phyloP scores from a whole-genome alignment of 2,888 invertebrate species.

The Disparrhopalites patrizii region DNA sequence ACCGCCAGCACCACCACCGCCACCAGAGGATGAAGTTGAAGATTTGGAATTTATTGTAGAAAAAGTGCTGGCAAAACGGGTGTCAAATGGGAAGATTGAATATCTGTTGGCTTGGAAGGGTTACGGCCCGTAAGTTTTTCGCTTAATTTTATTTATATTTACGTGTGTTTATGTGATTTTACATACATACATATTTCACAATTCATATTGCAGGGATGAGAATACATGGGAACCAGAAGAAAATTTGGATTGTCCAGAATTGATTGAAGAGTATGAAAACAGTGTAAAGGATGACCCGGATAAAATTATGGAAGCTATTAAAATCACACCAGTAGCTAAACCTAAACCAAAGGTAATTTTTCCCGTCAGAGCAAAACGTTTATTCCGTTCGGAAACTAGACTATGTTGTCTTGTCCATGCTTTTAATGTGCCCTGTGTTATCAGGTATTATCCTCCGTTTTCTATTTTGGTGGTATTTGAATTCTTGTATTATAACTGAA shows the following conservation, averaged over 20 bases:
- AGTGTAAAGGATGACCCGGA: conserved; percentile 23
- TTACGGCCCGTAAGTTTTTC: conserved; percentile 20
- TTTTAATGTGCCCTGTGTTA: too few species aligned
- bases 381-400: too few species aligned
- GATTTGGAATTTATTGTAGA: conserved; percentile 29
- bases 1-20: too few species aligned
- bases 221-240: conserved; percentile 24
- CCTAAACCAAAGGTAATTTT: conserved; percentile 12
- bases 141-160: not conserved
- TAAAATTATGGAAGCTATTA: conserved; percentile 8
- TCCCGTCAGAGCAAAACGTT: not conserved
- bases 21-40: conserved; percentile 13
- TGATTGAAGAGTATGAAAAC: conserved; percentile 27
- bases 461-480: too few species aligned
- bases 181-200: not conserved
- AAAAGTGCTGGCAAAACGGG: conserved; percentile 26
- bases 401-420: too few species aligned
- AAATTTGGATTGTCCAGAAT: conserved; percentile 25
- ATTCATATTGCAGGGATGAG: conserved; percentile 6
- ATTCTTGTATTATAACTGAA: too few species aligned
- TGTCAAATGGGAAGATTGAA: conserved; percentile 12
- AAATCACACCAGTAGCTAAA: not conserved
- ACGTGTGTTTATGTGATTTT: not conserved
- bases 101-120: conserved; percentile 28
- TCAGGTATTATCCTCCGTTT: too few species aligned